Evolutionary conservation across 2,888 invertebrate genomes (phyloP), one percentile per base, ranked within the genome.

Genomic region (Troides oblongomaculatus): DNA sequence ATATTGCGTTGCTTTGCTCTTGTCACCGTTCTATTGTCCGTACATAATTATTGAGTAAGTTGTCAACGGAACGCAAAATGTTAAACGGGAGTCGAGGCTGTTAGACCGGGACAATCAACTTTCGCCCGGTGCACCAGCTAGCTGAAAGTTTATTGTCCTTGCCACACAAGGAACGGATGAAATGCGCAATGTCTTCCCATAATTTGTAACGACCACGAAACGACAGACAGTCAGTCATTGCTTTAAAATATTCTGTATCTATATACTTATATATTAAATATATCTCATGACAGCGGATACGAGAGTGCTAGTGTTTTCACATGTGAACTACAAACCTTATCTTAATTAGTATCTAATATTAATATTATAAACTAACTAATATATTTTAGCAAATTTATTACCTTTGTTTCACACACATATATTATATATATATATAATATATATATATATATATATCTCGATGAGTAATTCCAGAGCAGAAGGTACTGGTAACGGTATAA

Each of bases 101-200:
- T 84, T 84, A 81, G 14, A 84, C 85, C 87, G 86, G 87, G 82
- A 85, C 86, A 84, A 82, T 85, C 80, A 84, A 88, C 84, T 88
- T 86, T 75, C 56, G 8, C 56, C 2, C 56, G 56, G 56, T 21
- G 56, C n/a, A 8, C 56, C 56, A 8, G 56, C 46, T 12, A 46
- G 2, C 71, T 21, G 78, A 87, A 86, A 89, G 85, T 88, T 87
- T 82, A 88, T 86, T 84, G 89, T 86, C 81, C 83, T 82, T 85
- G 87, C 79, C 81, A 80, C 81, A 89, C 86, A 92, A 92, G 92
- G 92, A 92, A 92, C 92, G 91, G 92, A 92, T 92, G 92, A 92
- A 92, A 92, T 92, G 92, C 92, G 92, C 92, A 92, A 92, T 92
- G 92, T 92, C 92, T 92, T 92, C 92, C 92, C 92, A 92, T 92